These are phyloP conservation scores for Disparrhopalites patrizii DNA, from an alignment of 2,888 invertebrate species.

Conservation along the genomic window DNA sequence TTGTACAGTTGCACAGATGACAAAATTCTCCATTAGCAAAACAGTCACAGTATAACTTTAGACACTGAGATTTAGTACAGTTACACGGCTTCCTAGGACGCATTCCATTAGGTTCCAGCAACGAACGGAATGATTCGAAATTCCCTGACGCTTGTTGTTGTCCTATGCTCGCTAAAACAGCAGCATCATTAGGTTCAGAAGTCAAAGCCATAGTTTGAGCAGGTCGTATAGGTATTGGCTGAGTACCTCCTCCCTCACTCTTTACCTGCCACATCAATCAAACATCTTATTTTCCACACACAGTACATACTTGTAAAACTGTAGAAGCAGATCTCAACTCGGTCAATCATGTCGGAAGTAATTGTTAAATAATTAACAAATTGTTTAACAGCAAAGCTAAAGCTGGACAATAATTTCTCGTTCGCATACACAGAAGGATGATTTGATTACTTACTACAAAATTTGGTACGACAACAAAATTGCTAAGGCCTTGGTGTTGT, in stretches of 20 bases:
- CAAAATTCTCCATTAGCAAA: conserved; percentile 99
- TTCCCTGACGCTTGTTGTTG: conserved; percentile 23
- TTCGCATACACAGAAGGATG: not conserved
- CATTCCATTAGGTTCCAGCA: conserved; percentile 56
- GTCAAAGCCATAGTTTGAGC: conserved; percentile 3
- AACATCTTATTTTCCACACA: too few relatives aligned
- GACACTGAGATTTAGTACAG: conserved; percentile 97
- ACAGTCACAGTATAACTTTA: conserved; percentile 97
- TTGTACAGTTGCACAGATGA: conserved; percentile 94
- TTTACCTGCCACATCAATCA: conserved; percentile 36
- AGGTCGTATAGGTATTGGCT: conserved; percentile 38
- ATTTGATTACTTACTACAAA: conserved; percentile 35
- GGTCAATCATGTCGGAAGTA: too few relatives aligned
- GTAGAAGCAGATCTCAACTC: too few relatives aligned
- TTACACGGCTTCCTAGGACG: conserved; percentile 92
- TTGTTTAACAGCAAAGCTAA: too few relatives aligned
- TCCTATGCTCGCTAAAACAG: conserved; percentile 33
- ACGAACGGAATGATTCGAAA: conserved; percentile 44
- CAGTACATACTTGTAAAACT: too few relatives aligned
- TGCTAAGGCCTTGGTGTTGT: conserved; percentile 37
- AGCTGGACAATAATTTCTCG: too few relatives aligned
- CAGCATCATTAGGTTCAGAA: conserved; percentile 23
- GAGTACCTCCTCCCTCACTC: conserved; percentile 32
- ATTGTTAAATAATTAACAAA: too few relatives aligned
- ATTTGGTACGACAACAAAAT: conserved; percentile 45